These are phyloP conservation scores for Lepidocyrtoides sp. DNA, from an alignment of 2,888 invertebrate species.

Conservation along the genomic window DNA sequence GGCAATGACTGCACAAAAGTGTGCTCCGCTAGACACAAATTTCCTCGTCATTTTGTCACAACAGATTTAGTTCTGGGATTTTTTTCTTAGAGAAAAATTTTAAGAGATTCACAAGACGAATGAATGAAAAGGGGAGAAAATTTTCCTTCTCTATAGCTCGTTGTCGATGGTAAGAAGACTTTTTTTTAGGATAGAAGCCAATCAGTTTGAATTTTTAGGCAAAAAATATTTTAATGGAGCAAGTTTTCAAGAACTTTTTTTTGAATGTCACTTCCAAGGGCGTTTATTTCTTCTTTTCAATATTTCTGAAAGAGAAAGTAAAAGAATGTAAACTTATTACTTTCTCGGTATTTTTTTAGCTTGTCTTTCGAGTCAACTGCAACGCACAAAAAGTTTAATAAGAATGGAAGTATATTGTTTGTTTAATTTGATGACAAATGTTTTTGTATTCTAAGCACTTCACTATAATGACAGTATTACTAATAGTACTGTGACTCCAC, in stretches of 20 bases:
- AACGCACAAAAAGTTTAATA: too few species aligned
- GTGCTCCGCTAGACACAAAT: slow-evolving; percentile 83
- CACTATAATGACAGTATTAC: neutral
- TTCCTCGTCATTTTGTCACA: slow-evolving; percentile 81
- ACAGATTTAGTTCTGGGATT: slow-evolving; percentile 24
- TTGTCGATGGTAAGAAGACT: neutral
- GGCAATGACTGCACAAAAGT: slow-evolving; percentile 85
- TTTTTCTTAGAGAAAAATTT: neutral
- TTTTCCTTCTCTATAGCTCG: too few species aligned
- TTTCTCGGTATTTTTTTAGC: neutral
- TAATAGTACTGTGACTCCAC: neutral
- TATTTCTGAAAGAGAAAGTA: too few species aligned
- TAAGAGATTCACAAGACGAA: neutral
- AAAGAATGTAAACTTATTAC: too few species aligned
- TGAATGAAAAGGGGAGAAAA: neutral
- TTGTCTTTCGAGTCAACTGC: neutral
- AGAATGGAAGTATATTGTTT: too few species aligned
- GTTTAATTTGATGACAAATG: too few species aligned
- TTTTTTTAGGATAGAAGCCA: neutral
- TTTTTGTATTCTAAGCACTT: too few species aligned
- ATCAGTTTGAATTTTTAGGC: neutral
- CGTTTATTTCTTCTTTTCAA: neutral
- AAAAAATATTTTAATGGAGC: too few species aligned
- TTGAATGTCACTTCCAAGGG: slow-evolving; percentile 25
- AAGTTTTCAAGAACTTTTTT: slow-evolving; percentile 22